Conservation (phyloP, 2,888 invertebrate species). For the Cerceris rybyensis region DNA sequence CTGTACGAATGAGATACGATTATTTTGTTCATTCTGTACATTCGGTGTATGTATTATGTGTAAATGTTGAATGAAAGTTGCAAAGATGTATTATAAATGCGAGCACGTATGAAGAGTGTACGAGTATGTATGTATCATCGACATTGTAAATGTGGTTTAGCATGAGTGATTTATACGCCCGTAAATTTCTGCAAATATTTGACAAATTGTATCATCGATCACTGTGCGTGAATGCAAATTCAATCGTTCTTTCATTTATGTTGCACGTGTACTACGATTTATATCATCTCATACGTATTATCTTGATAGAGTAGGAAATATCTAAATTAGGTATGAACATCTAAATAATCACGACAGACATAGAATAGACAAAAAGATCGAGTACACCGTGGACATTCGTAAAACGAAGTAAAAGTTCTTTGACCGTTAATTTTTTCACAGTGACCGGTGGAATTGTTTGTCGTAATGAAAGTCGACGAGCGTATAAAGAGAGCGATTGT, state of each 20-base stretch:
- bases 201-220: slow-evolving; percentile 46
- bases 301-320: background rate
- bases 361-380: background rate
- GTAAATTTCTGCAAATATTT: slow-evolving; percentile 31
- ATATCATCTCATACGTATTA: background rate
- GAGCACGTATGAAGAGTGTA: slow-evolving; percentile 6
- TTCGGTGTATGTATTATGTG: slow-evolving; percentile 43
- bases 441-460: background rate
- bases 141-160: slow-evolving; percentile 26
- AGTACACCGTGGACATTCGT: too few relatives aligned
- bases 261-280: background rate
- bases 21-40: slow-evolving; percentile 60
- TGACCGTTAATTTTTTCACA: too few relatives aligned
- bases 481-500: slow-evolving; percentile 35
- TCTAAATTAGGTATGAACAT: too few relatives aligned
- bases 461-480: slow-evolving; percentile 6
- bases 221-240: slow-evolving; percentile 24
- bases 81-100: slow-evolving; percentile 14
- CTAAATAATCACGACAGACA: background rate
- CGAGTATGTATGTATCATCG: slow-evolving; percentile 42
- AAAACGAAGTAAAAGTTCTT: too few relatives aligned
- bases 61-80: slow-evolving; percentile 1
- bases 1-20: slow-evolving; percentile 53
- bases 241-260: background rate
- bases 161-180: slow-evolving; percentile 23